Evolutionary conservation across 2,113 vertebrate genomes (phyloP), one percentile per base, ranked within the genome.

Genomic region (Gobiocypris rarus): DNA sequence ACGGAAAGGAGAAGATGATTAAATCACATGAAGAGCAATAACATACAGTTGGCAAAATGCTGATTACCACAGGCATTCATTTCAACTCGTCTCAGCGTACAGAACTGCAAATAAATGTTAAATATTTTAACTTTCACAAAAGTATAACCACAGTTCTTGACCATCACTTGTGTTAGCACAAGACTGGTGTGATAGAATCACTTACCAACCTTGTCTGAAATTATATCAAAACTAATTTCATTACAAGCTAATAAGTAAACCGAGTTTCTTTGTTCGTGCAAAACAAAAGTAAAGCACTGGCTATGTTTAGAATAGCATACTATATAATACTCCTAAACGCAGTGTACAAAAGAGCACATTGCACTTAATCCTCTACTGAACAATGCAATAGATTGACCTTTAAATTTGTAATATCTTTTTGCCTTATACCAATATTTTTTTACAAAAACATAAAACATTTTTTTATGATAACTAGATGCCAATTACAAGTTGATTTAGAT

Each of bases 11-110:
- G 14, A 31, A 56, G 5, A 10, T n/a, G 54, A 59, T 41, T 22
- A 2, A 86, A 86, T 48, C 34, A 45, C 5, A 74, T 31, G 5
- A 59, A 13, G 38, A 41, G 56, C 22, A 83, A 52, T 65, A 67
- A 63, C 10, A 28, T 19, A 50, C n/a, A 34, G 59, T n/a, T 80
- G 77, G 43, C 26, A 50, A n/a, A 65, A 48, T 34, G 17, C 1
- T 22, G 41, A 75, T 52, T 65, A 34, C 59, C 41, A 14, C 43
- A 31, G 59, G 50, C 78, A 34, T 50, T 19, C 0, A 80, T 48
- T 67, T 67, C 1, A 67, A 34, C 59, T 67, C 4, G 24, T 19
- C 75, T 59, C 6, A 28, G 34, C 3, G 8, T 4, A 59, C 5
- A 76, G 31, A 34, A n/a, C n/a, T n/a, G 31, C 50, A 77, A 58